Percentiles rank a stretch among this genome's conserved stretches.
Evolutionary conservation across 1,140 invertebrate genomes (phyloP).

Genomic region (Pemphigus obesinymphae): DNA sequence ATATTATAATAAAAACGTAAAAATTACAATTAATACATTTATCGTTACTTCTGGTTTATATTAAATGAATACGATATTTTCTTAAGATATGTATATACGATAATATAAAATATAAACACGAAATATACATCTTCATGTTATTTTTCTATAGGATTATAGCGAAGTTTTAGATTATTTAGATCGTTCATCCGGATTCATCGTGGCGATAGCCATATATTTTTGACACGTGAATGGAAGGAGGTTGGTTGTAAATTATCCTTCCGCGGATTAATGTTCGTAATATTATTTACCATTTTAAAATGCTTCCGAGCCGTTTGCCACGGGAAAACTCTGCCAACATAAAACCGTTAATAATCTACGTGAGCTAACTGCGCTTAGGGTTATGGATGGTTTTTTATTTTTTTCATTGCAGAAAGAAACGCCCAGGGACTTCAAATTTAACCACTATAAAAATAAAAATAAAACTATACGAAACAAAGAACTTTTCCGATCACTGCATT

Average conservation of each 20-base stretch:
- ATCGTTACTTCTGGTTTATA: no score
- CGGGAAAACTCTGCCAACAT: background rate
- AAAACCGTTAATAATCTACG: conserved; percentile 19
- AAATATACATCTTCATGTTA: no score
- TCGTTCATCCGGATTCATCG: background rate
- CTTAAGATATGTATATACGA: no score
- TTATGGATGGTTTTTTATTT: conserved; percentile 25
- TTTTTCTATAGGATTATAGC: no score
- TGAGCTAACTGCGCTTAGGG: background rate
- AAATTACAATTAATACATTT: no score
- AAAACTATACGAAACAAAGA: background rate
- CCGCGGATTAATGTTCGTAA: background rate
- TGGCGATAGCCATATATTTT: background rate
- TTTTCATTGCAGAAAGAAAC: background rate
- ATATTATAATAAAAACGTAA: no score
- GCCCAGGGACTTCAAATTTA: background rate
- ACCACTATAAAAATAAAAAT: background rate
- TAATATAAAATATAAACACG: no score
- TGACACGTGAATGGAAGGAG: background rate
- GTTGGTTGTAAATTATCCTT: conserved; percentile 30
- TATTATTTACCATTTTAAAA: conserved; percentile 24
- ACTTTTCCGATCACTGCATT: background rate
- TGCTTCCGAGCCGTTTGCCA: conserved; percentile 10
- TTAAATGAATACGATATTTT: no score
- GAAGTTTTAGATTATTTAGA: conserved; percentile 1